Percentiles rank a stretch among this genome's conserved stretches.
Evolutionary conservation across 1,140 invertebrate species (phyloP).

Genomic region (Calycopis cecrops): DNA sequence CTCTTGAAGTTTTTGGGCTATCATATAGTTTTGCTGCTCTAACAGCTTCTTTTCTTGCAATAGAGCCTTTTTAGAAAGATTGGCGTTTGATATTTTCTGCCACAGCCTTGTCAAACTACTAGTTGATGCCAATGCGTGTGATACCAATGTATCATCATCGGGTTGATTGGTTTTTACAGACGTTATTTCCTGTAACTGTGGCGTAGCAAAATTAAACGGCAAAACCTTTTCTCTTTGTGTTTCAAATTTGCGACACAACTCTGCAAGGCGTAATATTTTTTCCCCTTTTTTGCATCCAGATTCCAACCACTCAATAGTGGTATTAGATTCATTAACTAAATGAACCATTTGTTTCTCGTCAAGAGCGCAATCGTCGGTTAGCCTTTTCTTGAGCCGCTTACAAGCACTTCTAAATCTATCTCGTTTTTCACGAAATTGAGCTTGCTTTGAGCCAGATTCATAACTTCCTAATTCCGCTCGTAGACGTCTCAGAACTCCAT

Average conservation of each 20-base stretch:
- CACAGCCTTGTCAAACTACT: constrained; percentile 54
- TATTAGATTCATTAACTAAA: constrained; percentile 49
- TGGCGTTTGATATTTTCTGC: constrained; percentile 56
- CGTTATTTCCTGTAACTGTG: constrained; percentile 51
- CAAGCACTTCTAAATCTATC: constrained; percentile 54
- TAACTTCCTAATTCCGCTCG: constrained; percentile 52
- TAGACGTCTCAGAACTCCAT: constrained; percentile 47
- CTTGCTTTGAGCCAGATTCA: constrained; percentile 64
- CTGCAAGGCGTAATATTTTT: constrained; percentile 70
- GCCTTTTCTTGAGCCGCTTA: constrained; percentile 43
- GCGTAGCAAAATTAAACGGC: constrained; percentile 69
- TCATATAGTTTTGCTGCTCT: constrained; percentile 49
- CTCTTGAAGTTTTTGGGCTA: constrained; percentile 38
- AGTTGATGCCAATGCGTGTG: constrained; percentile 45
- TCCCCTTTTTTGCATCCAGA: constrained; percentile 65
- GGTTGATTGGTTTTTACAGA: constrained; percentile 36
- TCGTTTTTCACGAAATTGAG: constrained; percentile 57
- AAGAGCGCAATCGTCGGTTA: constrained; percentile 38
- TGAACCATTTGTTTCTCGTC: constrained; percentile 44
- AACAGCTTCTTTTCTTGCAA: constrained; percentile 51
- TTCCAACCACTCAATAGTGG: constrained; percentile 47
- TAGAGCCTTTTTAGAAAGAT: constrained; percentile 49
- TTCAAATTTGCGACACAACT: constrained; percentile 76
- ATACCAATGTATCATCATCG: constrained; percentile 53
- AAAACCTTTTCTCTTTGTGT: constrained; percentile 76